phyloP scores from a whole-genome alignment of 2,888 invertebrate species.

The Corythucha ciliata region DNA sequence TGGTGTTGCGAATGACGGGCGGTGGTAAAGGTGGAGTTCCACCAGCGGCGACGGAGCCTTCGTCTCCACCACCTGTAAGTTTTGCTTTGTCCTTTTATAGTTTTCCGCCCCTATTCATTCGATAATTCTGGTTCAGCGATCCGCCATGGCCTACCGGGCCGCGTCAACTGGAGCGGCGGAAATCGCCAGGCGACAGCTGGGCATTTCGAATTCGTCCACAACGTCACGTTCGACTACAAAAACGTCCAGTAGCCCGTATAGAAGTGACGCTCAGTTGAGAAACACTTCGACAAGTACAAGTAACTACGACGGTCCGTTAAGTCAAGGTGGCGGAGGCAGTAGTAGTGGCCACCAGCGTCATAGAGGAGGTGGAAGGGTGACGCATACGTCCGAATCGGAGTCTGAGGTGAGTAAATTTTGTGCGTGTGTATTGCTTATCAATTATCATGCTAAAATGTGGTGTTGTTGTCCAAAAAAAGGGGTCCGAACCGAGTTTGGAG shows the following conservation, averaged over 20 bases:
- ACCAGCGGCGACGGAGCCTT: constrained; percentile 53
- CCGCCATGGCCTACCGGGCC: constrained; percentile 70
- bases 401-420: constrained; percentile 37
- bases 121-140: constrained; percentile 51
- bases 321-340: too few relatives aligned
- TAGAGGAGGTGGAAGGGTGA: constrained; percentile 33
- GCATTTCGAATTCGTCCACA: constrained; percentile 89
- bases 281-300: constrained; percentile 70
- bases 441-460: neutral
- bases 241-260: constrained; percentile 86
- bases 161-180: constrained; percentile 47
- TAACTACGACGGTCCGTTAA: constrained; percentile 68
- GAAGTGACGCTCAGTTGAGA: constrained; percentile 72
- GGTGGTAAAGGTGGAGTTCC: constrained; percentile 71
- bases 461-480: constrained; percentile 8
- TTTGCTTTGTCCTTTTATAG: neutral
- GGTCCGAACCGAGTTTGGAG: constrained; percentile 65
- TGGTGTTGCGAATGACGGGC: constrained; percentile 64
- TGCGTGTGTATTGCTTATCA: neutral
- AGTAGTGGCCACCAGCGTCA: too few relatives aligned
- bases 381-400: constrained; percentile 40
- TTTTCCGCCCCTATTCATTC: neutral
- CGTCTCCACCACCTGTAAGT: constrained; percentile 28
- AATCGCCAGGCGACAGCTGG: constrained; percentile 64
- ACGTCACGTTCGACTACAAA: constrained; percentile 90